Evolutionary conservation across 2,113 vertebrate species (phyloP), one percentile per base, ranked within the genome.

Genomic region (Merops nubicus): DNA sequence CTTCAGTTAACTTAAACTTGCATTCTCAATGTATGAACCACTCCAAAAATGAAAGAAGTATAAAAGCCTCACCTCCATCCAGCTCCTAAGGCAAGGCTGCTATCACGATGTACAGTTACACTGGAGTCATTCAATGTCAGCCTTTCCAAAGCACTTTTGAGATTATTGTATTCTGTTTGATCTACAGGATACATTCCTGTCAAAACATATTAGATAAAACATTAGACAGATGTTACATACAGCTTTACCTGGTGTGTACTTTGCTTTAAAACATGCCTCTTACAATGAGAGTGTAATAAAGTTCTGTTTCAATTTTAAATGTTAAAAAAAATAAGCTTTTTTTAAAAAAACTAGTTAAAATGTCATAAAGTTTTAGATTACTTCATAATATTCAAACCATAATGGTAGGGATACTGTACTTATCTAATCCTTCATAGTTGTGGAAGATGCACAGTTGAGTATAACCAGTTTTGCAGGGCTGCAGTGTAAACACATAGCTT

Each of bases 91-190:
- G 99, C 99, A 92, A 99, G 94, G 83, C 99, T 99, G 94, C 98
- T 99, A 95, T 99, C 99, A 74, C 97, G 99, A 96, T 99, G 99
- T 92, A 99, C 98, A 8, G 98, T 98, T 90, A 99, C 99, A 89
- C 99, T 99, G 36, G 99, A 99, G 97, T 99, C 99, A 86, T 99
- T 99, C 86, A 99, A 94, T 23, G 99, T 99, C 96, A 99, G 98
- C 69, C 98, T 99, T 94, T 99, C 99, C 89, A 99, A 96, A 53
- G 99, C 99, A 77, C 98, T 99, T 93, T 98, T 99, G 57, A 99
- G 98, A 93, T 97, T 98, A 38, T 97, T 98, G 95, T 99, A 99
- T 72, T 99, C 99, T 29, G 99, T 99, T 56, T 99, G 99, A 97
- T 99, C 99, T 96, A 98, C 48, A 38, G 99, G 99, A 95, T 99